Conservation (phyloP, 2,797 vertebrate species). For the Morelia viridis region DNA sequence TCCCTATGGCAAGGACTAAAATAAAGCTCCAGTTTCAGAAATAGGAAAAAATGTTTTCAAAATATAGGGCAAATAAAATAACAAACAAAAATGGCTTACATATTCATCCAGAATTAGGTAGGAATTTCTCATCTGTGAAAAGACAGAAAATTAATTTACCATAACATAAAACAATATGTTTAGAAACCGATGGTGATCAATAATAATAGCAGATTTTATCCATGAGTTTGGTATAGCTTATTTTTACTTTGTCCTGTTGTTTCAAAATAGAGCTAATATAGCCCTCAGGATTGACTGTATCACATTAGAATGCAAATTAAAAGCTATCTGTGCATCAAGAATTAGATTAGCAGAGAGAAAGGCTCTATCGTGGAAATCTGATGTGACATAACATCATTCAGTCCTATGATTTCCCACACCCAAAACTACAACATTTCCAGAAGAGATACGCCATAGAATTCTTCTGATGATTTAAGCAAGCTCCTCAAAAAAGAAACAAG, state of each 20-base stretch:
- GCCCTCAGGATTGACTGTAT: background rate
- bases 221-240: background rate
- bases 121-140: slow-evolving; percentile 92
- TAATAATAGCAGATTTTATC: background rate
- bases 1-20: background rate
- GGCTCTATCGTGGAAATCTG: background rate
- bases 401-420: background rate
- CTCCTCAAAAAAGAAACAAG: background rate
- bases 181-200: background rate
- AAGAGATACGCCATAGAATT: background rate
- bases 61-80: background rate
- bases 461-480: background rate
- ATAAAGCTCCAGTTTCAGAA: background rate
- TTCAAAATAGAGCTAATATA: background rate
- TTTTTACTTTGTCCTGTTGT: background rate
- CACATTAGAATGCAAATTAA: background rate
- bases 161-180: background rate
- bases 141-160: slow-evolving; percentile 11
- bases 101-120: slow-evolving; percentile 98
- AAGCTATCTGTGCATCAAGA: background rate
- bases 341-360: background rate
- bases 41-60: background rate
- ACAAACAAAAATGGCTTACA: slow-evolving; percentile 77
- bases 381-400: background rate
- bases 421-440: background rate